phyloP scores from a whole-genome alignment of 2,888 invertebrate species.

The Dendrolimus pini region DNA sequence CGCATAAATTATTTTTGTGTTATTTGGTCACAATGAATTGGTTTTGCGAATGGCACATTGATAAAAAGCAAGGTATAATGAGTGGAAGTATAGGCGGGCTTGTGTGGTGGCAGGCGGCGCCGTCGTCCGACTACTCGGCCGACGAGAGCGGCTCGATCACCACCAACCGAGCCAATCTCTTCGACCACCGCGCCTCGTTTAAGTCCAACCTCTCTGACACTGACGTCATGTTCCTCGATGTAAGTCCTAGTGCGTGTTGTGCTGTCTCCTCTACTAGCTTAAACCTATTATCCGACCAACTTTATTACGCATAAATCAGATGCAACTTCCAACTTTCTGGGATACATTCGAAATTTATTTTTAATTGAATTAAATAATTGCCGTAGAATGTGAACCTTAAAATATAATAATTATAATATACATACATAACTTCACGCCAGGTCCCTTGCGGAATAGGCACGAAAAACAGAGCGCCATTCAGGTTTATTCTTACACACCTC shows the following conservation, averaged over 20 bases:
- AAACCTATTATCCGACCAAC: constrained; percentile 7
- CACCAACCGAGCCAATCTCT: constrained; percentile 84
- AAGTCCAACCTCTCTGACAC: constrained; percentile 96
- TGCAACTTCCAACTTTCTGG: no score
- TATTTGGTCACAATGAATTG: no score
- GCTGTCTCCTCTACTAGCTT: constrained; percentile 25
- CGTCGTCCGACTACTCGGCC: constrained; percentile 78
- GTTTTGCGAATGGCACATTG: no score
- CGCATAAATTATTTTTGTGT: no score
- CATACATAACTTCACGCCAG: no score
- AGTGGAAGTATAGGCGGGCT: constrained; percentile 22
- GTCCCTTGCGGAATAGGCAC: no score
- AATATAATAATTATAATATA: no score
- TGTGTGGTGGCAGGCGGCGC: constrained; percentile 75
- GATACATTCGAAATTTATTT: no score
- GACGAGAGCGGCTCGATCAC: constrained; percentile 88
- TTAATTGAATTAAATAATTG: no score
- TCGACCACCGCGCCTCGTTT: constrained; percentile 85
- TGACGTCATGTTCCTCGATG: constrained; percentile 92
- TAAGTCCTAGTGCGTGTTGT: constrained; percentile 76
- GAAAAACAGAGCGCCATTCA: no score
- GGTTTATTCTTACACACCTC: no score
- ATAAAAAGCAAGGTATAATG: not conserved
- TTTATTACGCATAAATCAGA: not conserved
- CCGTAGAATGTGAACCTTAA: no score